A percentile compares a stretch with the other conserved stretches of the same genome.
phyloP scores from a whole-genome alignment of 2,797 vertebrate genomes.

The Hipposideros larvatus region DNA sequence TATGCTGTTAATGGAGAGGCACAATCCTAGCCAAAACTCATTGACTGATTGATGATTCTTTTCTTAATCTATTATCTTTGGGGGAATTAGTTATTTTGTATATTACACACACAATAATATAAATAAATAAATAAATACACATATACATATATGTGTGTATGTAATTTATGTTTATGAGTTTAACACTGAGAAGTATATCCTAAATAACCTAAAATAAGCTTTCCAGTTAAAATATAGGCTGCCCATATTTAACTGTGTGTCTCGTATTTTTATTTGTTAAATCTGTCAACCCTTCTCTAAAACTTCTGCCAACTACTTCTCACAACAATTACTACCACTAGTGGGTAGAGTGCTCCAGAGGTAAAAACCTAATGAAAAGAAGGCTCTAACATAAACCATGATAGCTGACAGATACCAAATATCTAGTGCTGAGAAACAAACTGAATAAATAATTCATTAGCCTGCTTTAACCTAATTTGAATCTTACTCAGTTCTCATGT shows the following conservation, averaged over 20 bases:
- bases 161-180: background rate
- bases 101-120: background rate
- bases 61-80: background rate
- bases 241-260: background rate
- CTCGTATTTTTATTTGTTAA: constrained; percentile 22
- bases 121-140: too few species aligned
- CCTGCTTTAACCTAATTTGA: constrained; percentile 36
- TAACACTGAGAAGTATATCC: background rate
- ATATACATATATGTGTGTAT: too few species aligned
- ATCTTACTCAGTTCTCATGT: background rate
- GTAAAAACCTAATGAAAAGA: background rate
- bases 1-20: background rate
- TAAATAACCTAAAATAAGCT: background rate
- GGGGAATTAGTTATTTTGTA: background rate
- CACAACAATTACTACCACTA: background rate
- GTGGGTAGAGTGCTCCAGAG: background rate
- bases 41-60: background rate
- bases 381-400: background rate
- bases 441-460: background rate
- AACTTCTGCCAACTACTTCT: background rate
- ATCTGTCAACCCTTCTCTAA: background rate
- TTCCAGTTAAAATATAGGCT: constrained; percentile 16
- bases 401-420: background rate
- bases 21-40: background rate
- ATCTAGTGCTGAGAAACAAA: background rate